Evolutionary conservation across 2,888 invertebrate genomes (phyloP).

Genomic region (Amiota minor): DNA sequence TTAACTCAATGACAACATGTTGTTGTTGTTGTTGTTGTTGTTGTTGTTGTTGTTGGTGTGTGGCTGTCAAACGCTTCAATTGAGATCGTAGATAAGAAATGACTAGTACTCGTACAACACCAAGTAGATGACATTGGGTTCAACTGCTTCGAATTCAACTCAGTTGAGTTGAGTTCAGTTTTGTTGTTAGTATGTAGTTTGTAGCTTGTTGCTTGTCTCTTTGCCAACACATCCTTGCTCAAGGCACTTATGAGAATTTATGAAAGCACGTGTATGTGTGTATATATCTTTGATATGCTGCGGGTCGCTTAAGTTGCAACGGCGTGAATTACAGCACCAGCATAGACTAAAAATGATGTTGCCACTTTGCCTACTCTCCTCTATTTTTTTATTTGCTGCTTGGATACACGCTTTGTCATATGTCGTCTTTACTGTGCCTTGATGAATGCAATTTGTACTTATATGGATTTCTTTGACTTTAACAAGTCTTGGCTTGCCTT

Average conservation of each 20-base stretch:
- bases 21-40: neutral
- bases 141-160: no score
- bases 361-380: conserved; percentile 25
- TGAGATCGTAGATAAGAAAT: conserved; percentile 24
- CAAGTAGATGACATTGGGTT: no score
- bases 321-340: conserved; percentile 19
- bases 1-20: conserved; percentile 64
- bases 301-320: neutral
- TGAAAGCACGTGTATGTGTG: conserved; percentile 1
- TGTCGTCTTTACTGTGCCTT: neutral
- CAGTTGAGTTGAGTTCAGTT: neutral
- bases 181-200: neutral
- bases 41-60: conserved; percentile 36
- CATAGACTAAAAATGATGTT: neutral
- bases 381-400: conserved; percentile 7
- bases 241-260: neutral
- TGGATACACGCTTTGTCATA: neutral
- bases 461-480: conserved; percentile 18
- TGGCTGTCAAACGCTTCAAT: conserved; percentile 42
- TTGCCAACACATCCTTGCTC: neutral
- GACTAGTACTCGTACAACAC: conserved; percentile 5
- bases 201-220: neutral
- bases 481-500: neutral
- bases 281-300: neutral
- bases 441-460: conserved; percentile 9